A percentile compares a stretch with the other conserved stretches of the same genome.
Conservation (phyloP, 2,113 vertebrate genomes). For the Microcebus lehilahytsara region DNA sequence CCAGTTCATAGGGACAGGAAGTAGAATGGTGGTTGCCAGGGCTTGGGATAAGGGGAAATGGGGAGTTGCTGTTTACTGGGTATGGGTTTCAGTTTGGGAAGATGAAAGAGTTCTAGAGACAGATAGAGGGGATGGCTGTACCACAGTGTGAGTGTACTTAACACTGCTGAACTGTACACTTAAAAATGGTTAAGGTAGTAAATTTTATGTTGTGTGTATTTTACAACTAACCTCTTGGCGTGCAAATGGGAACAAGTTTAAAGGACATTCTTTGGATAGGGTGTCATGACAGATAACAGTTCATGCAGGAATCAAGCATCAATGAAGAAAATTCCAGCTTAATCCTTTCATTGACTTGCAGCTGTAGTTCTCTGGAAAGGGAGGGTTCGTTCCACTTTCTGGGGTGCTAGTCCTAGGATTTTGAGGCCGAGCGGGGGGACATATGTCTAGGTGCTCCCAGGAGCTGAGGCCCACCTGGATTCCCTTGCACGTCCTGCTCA, state of each 20-base stretch:
- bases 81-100: background rate
- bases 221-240: background rate
- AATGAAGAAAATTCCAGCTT: background rate
- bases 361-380: background rate
- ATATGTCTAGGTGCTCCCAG: background rate
- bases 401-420: background rate
- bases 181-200: background rate
- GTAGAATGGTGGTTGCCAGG: no score
- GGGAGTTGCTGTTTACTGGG: background rate
- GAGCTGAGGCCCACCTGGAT: no score
- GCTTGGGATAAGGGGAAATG: background rate
- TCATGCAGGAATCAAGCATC: background rate
- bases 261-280: background rate
- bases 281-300: background rate
- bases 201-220: background rate
- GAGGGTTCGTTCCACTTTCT: background rate
- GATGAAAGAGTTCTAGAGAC: background rate
- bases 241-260: background rate
- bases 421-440: accelerated
- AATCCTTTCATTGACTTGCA: background rate
- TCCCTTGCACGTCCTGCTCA: background rate
- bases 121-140: background rate
- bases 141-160: background rate
- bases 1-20: background rate
- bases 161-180: background rate